Conservation (phyloP, 2,113 vertebrate species). For the Podarcis muralis region DNA sequence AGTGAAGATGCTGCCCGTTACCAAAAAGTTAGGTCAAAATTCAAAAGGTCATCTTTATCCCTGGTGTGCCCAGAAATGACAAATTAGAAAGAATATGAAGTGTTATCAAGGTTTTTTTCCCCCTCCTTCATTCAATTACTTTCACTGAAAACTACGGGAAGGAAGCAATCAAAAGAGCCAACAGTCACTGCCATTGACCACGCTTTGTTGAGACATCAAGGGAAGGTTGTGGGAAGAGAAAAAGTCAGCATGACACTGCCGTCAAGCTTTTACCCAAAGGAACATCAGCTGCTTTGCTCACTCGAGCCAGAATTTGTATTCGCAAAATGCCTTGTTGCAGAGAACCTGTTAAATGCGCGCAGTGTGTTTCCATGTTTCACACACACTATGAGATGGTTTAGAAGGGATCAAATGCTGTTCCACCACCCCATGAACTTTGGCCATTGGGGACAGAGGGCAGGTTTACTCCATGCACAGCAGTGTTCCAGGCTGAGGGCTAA, state of each 20-base stretch:
- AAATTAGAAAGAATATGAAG: constrained; percentile 60
- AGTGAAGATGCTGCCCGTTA: constrained; percentile 62
- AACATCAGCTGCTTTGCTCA: constrained; percentile 25
- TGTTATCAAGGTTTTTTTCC: constrained; percentile 55
- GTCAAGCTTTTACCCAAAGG: constrained; percentile 33
- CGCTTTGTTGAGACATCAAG: constrained; percentile 43
- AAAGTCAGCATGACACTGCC: constrained; percentile 46
- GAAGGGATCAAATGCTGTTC: neutral
- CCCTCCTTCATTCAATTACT: constrained; percentile 24
- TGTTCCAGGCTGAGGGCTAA: neutral
- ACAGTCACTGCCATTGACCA: constrained; percentile 50
- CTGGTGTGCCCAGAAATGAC: constrained; percentile 59
- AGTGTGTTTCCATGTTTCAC: neutral
- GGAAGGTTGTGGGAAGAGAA: constrained; percentile 51
- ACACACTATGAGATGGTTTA: neutral
- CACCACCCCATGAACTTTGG: neutral
- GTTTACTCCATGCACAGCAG: neutral
- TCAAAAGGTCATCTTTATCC: constrained; percentile 65
- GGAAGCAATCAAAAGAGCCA: constrained; percentile 60
- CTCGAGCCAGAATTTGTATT: constrained; percentile 50
- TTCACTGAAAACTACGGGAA: constrained; percentile 53
- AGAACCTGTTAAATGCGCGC: neutral
- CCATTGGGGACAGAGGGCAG: neutral
- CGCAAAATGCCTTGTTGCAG: neutral
- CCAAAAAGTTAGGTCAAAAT: constrained; percentile 60